Conservation (phyloP, 1,140 invertebrate species). For the Aphelenchoides fujianensis region DNA sequence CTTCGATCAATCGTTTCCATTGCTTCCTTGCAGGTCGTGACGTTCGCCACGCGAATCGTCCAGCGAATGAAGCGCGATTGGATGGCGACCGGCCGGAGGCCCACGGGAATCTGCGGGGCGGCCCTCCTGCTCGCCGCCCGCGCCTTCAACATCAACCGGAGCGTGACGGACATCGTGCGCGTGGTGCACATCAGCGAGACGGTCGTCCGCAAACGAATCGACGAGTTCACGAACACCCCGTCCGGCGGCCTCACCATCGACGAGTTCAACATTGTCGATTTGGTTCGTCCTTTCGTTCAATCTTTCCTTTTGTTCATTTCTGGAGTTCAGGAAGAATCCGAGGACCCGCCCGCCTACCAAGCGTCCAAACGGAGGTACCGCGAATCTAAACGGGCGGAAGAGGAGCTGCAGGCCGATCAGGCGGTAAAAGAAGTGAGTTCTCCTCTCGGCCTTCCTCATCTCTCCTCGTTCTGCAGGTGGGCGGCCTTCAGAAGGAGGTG, state of each 20-base stretch:
- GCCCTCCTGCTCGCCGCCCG: slow-evolving; percentile 87
- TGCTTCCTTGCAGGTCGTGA: slow-evolving; percentile 73
- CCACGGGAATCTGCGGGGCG: slow-evolving; percentile 92
- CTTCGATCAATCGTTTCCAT: background rate
- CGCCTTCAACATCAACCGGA: slow-evolving; percentile 84
- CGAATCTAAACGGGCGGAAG: slow-evolving; percentile 36
- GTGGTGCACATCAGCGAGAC: slow-evolving; percentile 67
- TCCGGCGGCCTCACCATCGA: slow-evolving; percentile 84
- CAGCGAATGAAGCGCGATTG: slow-evolving; percentile 97
- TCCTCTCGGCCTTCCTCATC: slow-evolving; percentile 21
- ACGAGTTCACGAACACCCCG: slow-evolving; percentile 92
- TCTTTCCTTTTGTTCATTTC: slow-evolving; percentile 9
- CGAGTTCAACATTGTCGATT: slow-evolving; percentile 92
- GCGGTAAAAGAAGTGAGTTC: slow-evolving; percentile 48
- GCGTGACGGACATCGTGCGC: slow-evolving; percentile 81
- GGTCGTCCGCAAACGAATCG: slow-evolving; percentile 68
- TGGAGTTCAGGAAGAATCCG: slow-evolving; percentile 50
- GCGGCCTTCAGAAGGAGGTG: slow-evolving; percentile 46
- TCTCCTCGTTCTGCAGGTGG: slow-evolving; percentile 40
- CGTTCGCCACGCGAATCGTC: slow-evolving; percentile 85
- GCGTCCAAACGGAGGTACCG: slow-evolving; percentile 42
- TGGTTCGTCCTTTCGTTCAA: slow-evolving; percentile 73
- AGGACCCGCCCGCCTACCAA: slow-evolving; percentile 58
- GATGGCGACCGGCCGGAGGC: slow-evolving; percentile 87
- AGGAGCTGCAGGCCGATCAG: slow-evolving; percentile 48